A percentile compares a stretch with the other conserved stretches of the same genome.
These are phyloP conservation scores for Dicerorhinus sumatrensis DNA, from an alignment of 2,113 vertebrate genomes.

Conservation along the genomic window DNA sequence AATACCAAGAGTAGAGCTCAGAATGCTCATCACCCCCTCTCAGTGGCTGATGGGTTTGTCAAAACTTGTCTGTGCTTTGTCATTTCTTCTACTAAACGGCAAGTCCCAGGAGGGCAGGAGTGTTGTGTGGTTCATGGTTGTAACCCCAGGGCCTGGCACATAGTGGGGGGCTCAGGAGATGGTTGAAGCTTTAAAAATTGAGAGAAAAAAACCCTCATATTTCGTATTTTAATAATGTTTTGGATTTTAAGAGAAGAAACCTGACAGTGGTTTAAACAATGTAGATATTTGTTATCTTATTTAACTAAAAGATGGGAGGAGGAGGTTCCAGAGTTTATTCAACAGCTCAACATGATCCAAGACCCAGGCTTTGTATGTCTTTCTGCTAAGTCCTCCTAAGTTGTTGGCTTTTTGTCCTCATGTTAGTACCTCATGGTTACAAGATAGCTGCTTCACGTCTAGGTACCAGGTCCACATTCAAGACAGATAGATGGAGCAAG, in stretches of 20 bases:
- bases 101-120: neutral
- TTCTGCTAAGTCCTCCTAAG: neutral
- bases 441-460: neutral
- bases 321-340: neutral
- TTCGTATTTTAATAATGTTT: neutral
- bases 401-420: neutral
- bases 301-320: neutral
- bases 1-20: neutral
- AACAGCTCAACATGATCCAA: neutral
- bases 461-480: neutral
- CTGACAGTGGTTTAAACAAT: neutral
- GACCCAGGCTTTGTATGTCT: neutral
- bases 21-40: neutral
- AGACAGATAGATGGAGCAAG: neutral
- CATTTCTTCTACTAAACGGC: neutral
- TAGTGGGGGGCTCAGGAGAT: neutral
- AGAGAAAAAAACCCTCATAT: neutral
- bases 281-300: neutral
- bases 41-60: neutral
- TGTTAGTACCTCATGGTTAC: neutral
- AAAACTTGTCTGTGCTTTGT: neutral
- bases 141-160: neutral
- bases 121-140: neutral
- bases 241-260: neutral
- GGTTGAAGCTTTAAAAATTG: neutral